Percentiles rank a stretch among this genome's conserved stretches.
Evolutionary conservation across 1,140 invertebrate species (phyloP).

Genomic region (Drosophila kikkawai): DNA sequence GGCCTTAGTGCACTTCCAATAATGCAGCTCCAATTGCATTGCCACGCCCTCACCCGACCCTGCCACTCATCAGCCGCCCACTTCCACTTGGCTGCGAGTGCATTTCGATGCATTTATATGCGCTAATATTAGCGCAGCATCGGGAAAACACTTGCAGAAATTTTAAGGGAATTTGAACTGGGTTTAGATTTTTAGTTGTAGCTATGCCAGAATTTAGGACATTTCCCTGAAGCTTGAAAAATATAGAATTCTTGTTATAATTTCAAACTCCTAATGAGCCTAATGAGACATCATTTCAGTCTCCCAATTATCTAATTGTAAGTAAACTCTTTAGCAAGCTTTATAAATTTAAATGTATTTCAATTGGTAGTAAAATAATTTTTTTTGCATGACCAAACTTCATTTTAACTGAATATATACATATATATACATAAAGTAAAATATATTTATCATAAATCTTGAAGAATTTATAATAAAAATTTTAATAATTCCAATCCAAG

Average conservation of each 20-base stretch:
- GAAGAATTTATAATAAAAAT: neutral
- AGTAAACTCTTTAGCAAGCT: neutral
- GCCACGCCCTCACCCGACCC: neutral
- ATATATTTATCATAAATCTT: neutral
- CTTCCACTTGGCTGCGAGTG: conserved; percentile 55
- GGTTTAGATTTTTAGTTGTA: neutral
- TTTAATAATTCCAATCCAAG: neutral
- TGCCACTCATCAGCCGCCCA: conserved; percentile 3
- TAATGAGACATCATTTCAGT: no score
- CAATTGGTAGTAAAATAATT: no score
- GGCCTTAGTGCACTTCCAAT: conserved; percentile 49
- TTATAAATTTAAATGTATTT: no score
- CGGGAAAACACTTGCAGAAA: neutral
- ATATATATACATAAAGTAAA: no score
- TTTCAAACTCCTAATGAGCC: neutral
- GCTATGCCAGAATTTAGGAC: neutral
- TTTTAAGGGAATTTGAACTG: neutral
- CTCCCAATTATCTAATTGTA: neutral
- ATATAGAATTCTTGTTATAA: neutral
- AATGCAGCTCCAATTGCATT: conserved; percentile 41
- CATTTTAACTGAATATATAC: no score
- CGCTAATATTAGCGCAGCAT: conserved; percentile 74
- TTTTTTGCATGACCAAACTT: no score
- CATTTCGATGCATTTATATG: conserved; percentile 80
- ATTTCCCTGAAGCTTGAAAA: neutral